Evolutionary conservation across 2,888 invertebrate species (phyloP).

Genomic region (Allophyes oxyacanthae): DNA sequence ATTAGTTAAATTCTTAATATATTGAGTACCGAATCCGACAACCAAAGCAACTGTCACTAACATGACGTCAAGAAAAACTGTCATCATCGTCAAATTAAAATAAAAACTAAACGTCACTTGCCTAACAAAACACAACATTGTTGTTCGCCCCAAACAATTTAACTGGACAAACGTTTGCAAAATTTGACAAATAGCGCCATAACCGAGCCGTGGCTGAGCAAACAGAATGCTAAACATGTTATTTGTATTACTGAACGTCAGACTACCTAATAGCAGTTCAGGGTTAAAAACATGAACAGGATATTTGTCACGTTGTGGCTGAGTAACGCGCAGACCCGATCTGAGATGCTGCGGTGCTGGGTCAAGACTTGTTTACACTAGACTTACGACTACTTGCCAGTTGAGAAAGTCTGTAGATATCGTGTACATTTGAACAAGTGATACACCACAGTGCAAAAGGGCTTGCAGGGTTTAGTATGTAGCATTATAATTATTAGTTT

Average conservation of each 20-base stretch:
- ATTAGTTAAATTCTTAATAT: too few relatives aligned
- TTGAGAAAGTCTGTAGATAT: too few relatives aligned
- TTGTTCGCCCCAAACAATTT: slow-evolving; percentile 38
- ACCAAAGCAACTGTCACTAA: not conserved
- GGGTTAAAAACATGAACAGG: slow-evolving; percentile 49
- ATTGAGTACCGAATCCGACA: not conserved
- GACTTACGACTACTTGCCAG: too few relatives aligned
- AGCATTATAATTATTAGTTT: too few relatives aligned
- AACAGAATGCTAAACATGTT: slow-evolving; percentile 42
- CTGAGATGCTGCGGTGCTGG: too few relatives aligned
- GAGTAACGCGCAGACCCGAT: not conserved
- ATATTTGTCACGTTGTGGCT: slow-evolving; percentile 28
- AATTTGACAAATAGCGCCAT: slow-evolving; percentile 48
- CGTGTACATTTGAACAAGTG: too few relatives aligned
- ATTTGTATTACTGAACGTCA: slow-evolving; percentile 54
- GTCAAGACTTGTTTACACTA: too few relatives aligned
- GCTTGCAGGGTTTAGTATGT: too few relatives aligned
- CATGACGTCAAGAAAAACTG: slow-evolving; percentile 18
- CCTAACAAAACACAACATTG: slow-evolving; percentile 34
- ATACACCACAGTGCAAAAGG: too few relatives aligned
- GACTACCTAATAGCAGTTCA: slow-evolving; percentile 23
- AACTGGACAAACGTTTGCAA: slow-evolving; percentile 32
- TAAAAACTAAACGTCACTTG: slow-evolving; percentile 19
- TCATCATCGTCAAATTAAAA: slow-evolving; percentile 13
- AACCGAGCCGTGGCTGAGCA: slow-evolving; percentile 15